Percentiles rank a stretch among this genome's conserved stretches.
phyloP scores from a whole-genome alignment of 1,140 invertebrate genomes.

The Notospermus geniculatus region DNA sequence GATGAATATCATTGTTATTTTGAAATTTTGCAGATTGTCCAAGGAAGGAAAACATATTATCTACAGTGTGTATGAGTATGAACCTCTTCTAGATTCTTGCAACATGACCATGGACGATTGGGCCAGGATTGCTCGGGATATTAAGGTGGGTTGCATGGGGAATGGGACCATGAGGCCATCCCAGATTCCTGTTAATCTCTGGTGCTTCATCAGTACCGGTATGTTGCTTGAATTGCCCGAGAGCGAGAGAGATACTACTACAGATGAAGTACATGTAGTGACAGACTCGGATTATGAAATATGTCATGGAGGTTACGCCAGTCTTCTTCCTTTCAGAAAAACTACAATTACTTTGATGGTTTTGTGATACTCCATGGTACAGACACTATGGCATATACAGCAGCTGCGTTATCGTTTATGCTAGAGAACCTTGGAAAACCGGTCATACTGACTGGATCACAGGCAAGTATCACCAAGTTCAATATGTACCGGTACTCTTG shows the following conservation, averaged over 20 bases:
- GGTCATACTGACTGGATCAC: slow-evolving; percentile 88
- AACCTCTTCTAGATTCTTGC: slow-evolving; percentile 84
- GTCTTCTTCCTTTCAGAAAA: slow-evolving; percentile 29
- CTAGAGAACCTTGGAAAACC: slow-evolving; percentile 92
- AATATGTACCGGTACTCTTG: too few species aligned
- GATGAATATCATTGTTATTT: background rate
- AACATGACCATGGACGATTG: slow-evolving; percentile 92
- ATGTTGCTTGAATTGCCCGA: too few species aligned
- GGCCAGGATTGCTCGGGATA: slow-evolving; percentile 84
- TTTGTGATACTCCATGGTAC: slow-evolving; percentile 97
- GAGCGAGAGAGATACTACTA: too few species aligned
- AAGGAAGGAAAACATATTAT: slow-evolving; percentile 63
- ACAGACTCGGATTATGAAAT: too few species aligned
- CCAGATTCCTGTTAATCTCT: too few species aligned
- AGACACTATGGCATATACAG: slow-evolving; percentile 93
- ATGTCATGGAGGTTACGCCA: too few species aligned
- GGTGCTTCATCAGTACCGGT: too few species aligned
- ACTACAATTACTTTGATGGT: slow-evolving; percentile 75
- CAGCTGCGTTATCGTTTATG: slow-evolving; percentile 94
- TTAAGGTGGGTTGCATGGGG: slow-evolving; percentile 71
- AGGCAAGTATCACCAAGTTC: too few species aligned
- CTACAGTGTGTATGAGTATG: slow-evolving; percentile 84
- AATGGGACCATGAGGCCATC: too few species aligned
- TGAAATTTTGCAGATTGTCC: slow-evolving; percentile 35
- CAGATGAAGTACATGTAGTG: too few species aligned